phyloP scores from a whole-genome alignment of 1,140 invertebrate genomes.

The Eriocheir sinensis region DNA sequence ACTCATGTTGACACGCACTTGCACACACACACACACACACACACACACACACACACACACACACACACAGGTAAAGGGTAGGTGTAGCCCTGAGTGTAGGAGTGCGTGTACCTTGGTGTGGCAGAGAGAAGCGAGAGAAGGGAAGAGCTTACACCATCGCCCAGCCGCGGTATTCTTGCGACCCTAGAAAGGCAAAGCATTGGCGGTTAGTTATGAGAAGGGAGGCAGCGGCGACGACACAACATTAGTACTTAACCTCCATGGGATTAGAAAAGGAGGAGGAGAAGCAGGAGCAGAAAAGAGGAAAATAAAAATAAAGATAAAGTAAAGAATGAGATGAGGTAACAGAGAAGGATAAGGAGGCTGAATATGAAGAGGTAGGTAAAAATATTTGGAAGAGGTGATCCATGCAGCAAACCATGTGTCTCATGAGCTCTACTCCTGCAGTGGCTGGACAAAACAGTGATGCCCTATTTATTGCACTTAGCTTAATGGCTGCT shows the following conservation, averaged over 20 bases:
- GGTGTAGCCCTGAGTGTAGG: background rate
- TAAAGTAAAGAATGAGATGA: background rate
- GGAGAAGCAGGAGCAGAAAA: background rate
- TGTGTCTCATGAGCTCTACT: background rate
- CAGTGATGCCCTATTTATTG: background rate
- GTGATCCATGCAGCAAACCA: background rate
- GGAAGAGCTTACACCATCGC: conserved; percentile 57
- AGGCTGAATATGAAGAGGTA: background rate
- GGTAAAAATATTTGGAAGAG: background rate
- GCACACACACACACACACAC: background rate
- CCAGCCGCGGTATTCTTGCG: conserved; percentile 62
- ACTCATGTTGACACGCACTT: background rate
- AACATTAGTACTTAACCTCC: background rate
- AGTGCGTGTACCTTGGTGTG: conserved; percentile 47
- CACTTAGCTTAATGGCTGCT: background rate
- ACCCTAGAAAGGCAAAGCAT: conserved; percentile 49
- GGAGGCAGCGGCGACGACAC: conserved; percentile 14
- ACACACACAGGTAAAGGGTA: background rate
- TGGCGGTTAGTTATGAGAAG: conserved; percentile 41
- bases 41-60: background rate
- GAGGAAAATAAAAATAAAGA: too few species aligned
- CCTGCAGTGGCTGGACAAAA: background rate
- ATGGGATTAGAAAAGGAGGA: background rate
- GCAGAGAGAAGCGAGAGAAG: conserved; percentile 47
- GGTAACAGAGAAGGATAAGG: background rate